phyloP scores from a whole-genome alignment of 2,113 vertebrate species.

The Pitta sordida region DNA sequence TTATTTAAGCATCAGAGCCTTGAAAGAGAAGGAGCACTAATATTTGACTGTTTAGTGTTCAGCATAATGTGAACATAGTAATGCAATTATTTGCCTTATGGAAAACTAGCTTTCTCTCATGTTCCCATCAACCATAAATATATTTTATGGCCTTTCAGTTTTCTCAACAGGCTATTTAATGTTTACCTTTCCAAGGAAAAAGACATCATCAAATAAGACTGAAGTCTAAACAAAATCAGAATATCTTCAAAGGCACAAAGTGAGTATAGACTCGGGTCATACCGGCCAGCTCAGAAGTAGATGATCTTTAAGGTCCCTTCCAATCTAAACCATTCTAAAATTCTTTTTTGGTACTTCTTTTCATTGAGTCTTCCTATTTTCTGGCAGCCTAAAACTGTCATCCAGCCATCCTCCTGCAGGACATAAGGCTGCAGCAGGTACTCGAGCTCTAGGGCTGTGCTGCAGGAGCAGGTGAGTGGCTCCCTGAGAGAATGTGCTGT shows the following conservation, averaged over 20 bases:
- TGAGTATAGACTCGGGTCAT: not conserved
- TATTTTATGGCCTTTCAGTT: not conserved
- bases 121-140: not conserved
- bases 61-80: not conserved
- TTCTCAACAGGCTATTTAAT: not conserved
- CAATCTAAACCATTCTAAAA: not conserved
- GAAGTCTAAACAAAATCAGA: not conserved
- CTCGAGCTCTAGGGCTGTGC: too few species aligned
- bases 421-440: not conserved
- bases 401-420: fast-evolving
- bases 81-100: not conserved
- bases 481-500: not conserved
- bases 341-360: not conserved
- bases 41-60: fast-evolving
- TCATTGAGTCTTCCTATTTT: fast-evolving
- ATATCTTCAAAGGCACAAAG: fast-evolving
- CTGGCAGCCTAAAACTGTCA: not conserved
- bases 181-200: not conserved
- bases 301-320: not conserved
- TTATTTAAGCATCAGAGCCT: not conserved
- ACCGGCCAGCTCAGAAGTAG: not conserved
- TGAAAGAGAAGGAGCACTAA: not conserved
- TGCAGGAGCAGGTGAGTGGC: not conserved
- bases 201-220: fast-evolving
- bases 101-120: not conserved